phyloP scores from a whole-genome alignment of 2,888 invertebrate species.

The Platycheirus rosarum region DNA sequence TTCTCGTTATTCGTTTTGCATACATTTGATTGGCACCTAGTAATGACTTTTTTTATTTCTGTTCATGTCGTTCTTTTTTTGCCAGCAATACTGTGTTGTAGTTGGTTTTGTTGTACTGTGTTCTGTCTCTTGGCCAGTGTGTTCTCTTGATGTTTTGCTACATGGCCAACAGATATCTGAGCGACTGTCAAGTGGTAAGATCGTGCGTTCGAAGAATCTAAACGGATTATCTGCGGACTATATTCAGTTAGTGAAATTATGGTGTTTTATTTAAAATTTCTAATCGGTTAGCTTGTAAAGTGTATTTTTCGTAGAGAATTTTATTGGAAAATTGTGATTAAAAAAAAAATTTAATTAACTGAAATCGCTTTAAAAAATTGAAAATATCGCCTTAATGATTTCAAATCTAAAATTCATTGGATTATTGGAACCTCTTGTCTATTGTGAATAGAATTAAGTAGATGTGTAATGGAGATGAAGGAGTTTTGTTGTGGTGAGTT shows the following conservation, averaged over 20 bases:
- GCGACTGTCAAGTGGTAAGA: slow-evolving; percentile 72
- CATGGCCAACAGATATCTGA: slow-evolving; percentile 72
- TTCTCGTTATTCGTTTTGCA: slow-evolving; percentile 55
- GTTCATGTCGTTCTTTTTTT: slow-evolving; percentile 63
- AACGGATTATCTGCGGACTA: slow-evolving; percentile 42
- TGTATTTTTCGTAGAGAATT: slow-evolving; percentile 1
- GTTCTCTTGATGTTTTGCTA: slow-evolving; percentile 58
- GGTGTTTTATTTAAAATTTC: too few species aligned
- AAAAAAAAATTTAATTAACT: slow-evolving; percentile 7
- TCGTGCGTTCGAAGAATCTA: slow-evolving; percentile 33
- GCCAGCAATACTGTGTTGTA: slow-evolving; percentile 46
- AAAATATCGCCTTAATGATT: slow-evolving; percentile 17
- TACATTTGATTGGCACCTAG: slow-evolving; percentile 19
- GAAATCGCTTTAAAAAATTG: too few species aligned
- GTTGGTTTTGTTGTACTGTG: slow-evolving; percentile 42
- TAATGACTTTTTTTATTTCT: slow-evolving; percentile 54
- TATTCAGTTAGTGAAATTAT: too few species aligned
- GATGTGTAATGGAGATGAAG: slow-evolving; percentile 79
- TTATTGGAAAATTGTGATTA: slow-evolving; percentile 19
- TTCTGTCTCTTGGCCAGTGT: slow-evolving; percentile 56
- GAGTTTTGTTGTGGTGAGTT: slow-evolving; percentile 81
- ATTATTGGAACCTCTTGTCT: slow-evolving; percentile 2
- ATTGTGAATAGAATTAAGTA: slow-evolving; percentile 12
- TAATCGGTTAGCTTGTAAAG: too few species aligned
- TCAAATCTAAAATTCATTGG: neutral